Evolutionary conservation across 35 echinoderm and acorn worm genomes (phyloP).

Genomic region (Diadema setosum): DNA sequence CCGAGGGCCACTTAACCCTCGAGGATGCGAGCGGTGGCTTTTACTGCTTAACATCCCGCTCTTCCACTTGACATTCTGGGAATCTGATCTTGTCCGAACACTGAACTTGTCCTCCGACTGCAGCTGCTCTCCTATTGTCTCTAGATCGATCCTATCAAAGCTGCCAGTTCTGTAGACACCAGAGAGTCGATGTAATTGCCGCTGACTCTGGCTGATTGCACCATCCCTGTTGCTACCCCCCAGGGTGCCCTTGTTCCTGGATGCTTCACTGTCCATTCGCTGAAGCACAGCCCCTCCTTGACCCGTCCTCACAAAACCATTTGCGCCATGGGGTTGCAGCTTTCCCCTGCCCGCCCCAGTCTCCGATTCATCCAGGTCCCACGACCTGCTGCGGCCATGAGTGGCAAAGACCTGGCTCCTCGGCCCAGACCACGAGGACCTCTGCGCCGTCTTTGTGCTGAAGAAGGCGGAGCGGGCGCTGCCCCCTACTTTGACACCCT

Average conservation of each 20-base stretch:
- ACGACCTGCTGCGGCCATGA: neutral
- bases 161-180: too few relatives aligned
- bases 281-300: neutral
- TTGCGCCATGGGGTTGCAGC: neutral
- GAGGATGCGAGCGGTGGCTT: neutral
- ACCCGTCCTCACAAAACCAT: neutral
- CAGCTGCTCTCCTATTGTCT: neutral
- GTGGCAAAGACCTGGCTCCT: neutral
- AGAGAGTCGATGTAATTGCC: too few relatives aligned
- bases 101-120: slow-evolving; percentile 1
- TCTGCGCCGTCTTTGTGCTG: neutral
- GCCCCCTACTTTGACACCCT: neutral
- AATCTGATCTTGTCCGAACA: neutral
- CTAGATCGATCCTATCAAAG: neutral
- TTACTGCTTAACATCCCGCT: neutral
- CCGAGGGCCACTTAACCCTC: neutral
- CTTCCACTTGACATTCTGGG: neutral
- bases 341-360: neutral
- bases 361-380: neutral
- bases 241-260: neutral
- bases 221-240: neutral
- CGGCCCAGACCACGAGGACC: neutral
- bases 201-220: neutral
- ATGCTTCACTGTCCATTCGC: neutral
- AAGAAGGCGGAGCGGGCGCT: neutral